Evolutionary conservation across 2,797 vertebrate species (phyloP).

Genomic region (Acanthornis magna): DNA sequence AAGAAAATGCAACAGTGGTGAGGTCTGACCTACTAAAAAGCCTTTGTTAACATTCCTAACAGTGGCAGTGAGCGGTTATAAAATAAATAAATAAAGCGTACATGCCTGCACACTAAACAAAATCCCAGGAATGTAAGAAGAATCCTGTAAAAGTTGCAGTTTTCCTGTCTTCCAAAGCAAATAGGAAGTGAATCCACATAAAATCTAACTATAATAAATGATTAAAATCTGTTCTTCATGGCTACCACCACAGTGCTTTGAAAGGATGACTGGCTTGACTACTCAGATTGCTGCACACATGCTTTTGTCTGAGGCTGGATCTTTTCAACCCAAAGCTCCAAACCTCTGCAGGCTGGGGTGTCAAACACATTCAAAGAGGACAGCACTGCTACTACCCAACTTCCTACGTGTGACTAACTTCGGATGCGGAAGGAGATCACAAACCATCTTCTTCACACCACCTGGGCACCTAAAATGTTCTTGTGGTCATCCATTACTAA

Average conservation of each 20-base stretch:
- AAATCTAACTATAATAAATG: slow-evolving; percentile 15
- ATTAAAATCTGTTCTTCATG: neutral
- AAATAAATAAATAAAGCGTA: neutral
- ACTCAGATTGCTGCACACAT: neutral
- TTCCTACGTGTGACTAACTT: neutral
- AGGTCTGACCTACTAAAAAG: slow-evolving; percentile 30
- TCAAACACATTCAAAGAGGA: neutral
- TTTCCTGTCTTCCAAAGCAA: slow-evolving; percentile 33
- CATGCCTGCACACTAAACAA: neutral
- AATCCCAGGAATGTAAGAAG: neutral
- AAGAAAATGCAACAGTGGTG: neutral
- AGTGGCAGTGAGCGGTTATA: neutral
- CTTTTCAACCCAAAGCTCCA: neutral
- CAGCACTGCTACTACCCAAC: neutral
- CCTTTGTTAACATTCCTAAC: neutral
- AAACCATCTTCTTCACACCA: neutral
- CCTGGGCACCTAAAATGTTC: neutral
- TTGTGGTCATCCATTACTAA: neutral
- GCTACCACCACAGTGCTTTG: neutral
- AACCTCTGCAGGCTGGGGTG: neutral
- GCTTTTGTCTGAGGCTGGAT: neutral
- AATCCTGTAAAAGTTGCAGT: neutral
- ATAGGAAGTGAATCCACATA: slow-evolving; percentile 16
- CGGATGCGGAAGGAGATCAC: neutral
- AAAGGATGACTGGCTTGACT: neutral